Conservation (phyloP, 2,888 invertebrate genomes). For the Dione juno region DNA sequence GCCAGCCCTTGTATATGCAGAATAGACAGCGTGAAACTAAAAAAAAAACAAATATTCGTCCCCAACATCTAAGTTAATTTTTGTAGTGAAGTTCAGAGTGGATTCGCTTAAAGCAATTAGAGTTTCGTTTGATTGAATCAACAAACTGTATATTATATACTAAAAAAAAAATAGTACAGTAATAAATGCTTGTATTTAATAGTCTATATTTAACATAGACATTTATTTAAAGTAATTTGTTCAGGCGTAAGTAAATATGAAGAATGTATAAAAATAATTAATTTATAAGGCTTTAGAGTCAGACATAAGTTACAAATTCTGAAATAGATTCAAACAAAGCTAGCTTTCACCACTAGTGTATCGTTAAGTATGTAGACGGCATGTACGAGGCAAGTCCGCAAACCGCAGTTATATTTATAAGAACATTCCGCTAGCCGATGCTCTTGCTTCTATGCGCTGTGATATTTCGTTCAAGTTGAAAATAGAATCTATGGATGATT, state of each 20-base stretch:
- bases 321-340: not conserved
- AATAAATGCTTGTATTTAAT: too few relatives aligned
- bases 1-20: too few relatives aligned
- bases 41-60: too few relatives aligned
- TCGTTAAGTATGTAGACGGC: not conserved
- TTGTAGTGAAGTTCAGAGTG: too few relatives aligned
- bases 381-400: conserved; percentile 21
- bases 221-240: too few relatives aligned
- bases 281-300: not conserved
- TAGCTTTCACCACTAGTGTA: not conserved
- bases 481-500: conserved; percentile 5
- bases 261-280: not conserved
- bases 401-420: conserved; percentile 35
- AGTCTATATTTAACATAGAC: too few relatives aligned
- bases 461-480: conserved; percentile 1
- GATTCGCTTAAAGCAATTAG: too few relatives aligned
- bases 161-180: too few relatives aligned
- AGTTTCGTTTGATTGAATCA: too few relatives aligned
- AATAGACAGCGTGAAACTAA: too few relatives aligned
- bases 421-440: conserved; percentile 26
- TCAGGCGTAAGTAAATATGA: not conserved
- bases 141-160: too few relatives aligned
- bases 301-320: not conserved
- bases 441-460: conserved; percentile 1
- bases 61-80: too few relatives aligned